These are phyloP conservation scores for Nebria ingens DNA, from an alignment of 1,140 invertebrate species.

Conservation along the genomic window DNA sequence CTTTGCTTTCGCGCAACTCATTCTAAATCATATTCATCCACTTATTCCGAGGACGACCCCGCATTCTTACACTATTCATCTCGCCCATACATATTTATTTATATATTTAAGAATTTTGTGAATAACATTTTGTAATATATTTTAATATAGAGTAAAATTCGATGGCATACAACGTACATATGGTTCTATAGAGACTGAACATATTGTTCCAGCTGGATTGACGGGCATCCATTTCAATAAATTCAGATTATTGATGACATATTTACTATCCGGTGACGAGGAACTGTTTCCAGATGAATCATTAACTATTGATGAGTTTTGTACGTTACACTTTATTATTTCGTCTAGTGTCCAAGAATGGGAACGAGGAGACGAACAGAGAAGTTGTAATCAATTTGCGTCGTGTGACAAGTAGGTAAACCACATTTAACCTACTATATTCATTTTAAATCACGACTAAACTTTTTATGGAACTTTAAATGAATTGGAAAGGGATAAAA, in stretches of 20 bases:
- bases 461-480: no score
- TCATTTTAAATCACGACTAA: no score
- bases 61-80: no score
- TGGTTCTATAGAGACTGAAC: slow-evolving; percentile 34
- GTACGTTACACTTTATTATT: slow-evolving; percentile 46
- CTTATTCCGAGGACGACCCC: no score
- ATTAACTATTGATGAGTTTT: slow-evolving; percentile 40
- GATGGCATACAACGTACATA: slow-evolving; percentile 48
- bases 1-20: no score
- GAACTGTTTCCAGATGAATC: slow-evolving; percentile 35
- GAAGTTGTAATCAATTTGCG: slow-evolving; percentile 28
- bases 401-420: not conserved
- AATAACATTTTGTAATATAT: slow-evolving; percentile 14
- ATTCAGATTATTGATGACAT: slow-evolving; percentile 46
- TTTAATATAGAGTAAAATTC: slow-evolving; percentile 43
- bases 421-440: no score
- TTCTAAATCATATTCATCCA: no score
- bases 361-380: slow-evolving; percentile 39
- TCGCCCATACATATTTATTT: no score
- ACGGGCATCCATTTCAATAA: slow-evolving; percentile 47
- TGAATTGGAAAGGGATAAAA: no score
- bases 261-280: slow-evolving; percentile 43
- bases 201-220: slow-evolving; percentile 44
- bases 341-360: slow-evolving; percentile 44
- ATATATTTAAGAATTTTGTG: no score